Conservation (phyloP, 2,797 vertebrate species). For the Buphagus erythrorhynchus region DNA sequence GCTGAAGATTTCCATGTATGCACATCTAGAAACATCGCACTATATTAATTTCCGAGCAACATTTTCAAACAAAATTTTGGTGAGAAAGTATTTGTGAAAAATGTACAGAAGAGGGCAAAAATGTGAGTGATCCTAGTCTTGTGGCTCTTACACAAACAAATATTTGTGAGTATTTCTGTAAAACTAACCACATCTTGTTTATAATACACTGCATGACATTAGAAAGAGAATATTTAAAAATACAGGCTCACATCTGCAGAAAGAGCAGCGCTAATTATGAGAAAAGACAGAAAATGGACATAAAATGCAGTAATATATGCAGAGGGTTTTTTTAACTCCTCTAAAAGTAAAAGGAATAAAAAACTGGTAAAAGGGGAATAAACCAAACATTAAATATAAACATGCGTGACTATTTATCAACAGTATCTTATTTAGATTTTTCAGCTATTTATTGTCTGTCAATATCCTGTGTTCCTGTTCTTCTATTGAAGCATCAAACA, state of each 20-base stretch:
- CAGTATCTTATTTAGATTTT: constrained; percentile 73
- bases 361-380: constrained; percentile 38
- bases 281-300: constrained; percentile 50
- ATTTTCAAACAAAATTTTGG: not conserved
- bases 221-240: constrained; percentile 54
- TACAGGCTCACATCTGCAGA: constrained; percentile 64
- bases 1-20: not conserved
- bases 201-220: constrained; percentile 1
- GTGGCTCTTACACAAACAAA: not conserved
- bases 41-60: not conserved
- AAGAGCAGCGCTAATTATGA: constrained; percentile 52
- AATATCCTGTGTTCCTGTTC: constrained; percentile 60
- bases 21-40: not conserved
- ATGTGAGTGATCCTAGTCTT: not conserved
- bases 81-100: not conserved
- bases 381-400: constrained; percentile 53
- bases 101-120: not conserved
- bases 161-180: constrained; percentile 17
- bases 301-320: constrained; percentile 64
- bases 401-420: constrained; percentile 39
- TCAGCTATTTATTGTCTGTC: constrained; percentile 64
- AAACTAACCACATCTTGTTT: constrained; percentile 16
- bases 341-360: constrained; percentile 49
- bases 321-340: constrained; percentile 58
- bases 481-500: constrained; percentile 63